phyloP scores from a whole-genome alignment of 2,888 invertebrate genomes.

The Troides helena region DNA sequence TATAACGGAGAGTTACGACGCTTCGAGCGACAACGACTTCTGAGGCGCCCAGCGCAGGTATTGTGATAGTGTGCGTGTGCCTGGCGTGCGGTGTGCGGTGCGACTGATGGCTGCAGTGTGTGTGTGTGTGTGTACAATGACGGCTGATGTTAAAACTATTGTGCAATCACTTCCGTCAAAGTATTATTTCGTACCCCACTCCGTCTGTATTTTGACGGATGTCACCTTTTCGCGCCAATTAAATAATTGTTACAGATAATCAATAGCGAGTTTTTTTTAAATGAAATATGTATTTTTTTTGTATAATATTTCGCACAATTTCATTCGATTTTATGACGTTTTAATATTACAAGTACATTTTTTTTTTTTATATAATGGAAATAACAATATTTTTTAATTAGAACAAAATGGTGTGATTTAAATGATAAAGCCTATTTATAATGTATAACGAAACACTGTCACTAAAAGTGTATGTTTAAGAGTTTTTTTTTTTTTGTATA shows the following conservation, averaged over 20 bases:
- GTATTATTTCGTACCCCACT: background rate
- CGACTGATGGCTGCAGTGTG: slow-evolving; percentile 18
- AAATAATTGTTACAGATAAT: slow-evolving; percentile 18
- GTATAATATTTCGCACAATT: slow-evolving; percentile 20
- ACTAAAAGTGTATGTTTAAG: slow-evolving; percentile 27
- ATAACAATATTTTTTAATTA: slow-evolving; percentile 1
- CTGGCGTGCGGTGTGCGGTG: slow-evolving; percentile 32
- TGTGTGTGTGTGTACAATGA: slow-evolving; percentile 3
- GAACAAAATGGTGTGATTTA: slow-evolving; percentile 13
- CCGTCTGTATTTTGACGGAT: slow-evolving; percentile 30
- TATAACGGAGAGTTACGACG: slow-evolving; percentile 68
- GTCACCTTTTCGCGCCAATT: slow-evolving; percentile 21
- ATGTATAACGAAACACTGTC: slow-evolving; percentile 14
- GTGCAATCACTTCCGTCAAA: slow-evolving; percentile 1
- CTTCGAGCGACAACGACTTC: slow-evolving; percentile 78
- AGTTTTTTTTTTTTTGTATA: slow-evolving; percentile 7
- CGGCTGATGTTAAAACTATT: slow-evolving; percentile 2
- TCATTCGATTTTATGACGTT: background rate
- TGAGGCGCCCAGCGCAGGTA: slow-evolving; percentile 45
- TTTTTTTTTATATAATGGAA: slow-evolving; percentile 1
- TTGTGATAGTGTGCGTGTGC: slow-evolving; percentile 52
- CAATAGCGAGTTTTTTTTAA: slow-evolving; percentile 3
- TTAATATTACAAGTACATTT: slow-evolving; percentile 10
- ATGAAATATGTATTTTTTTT: background rate
- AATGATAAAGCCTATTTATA: slow-evolving; percentile 23